A percentile compares a stretch with the other conserved stretches of the same genome.
Conservation (phyloP, 2,113 vertebrate genomes). For the Tyrannus savana region DNA sequence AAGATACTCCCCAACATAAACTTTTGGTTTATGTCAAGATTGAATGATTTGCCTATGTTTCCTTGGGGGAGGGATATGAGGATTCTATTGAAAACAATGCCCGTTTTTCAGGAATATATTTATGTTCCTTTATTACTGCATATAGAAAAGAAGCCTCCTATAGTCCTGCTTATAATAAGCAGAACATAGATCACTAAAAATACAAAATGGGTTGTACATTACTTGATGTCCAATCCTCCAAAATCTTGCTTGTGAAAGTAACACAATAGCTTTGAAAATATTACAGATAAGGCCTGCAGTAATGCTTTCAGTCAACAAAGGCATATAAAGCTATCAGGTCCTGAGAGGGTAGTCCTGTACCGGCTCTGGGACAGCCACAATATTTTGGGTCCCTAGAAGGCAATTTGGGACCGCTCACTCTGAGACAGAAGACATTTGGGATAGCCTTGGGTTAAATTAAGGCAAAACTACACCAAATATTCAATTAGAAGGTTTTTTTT, state of each 20-base stretch:
- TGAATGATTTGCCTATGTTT: background rate
- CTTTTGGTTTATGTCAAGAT: background rate
- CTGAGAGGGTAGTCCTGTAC: background rate
- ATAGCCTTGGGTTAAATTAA: background rate
- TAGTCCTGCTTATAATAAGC: background rate
- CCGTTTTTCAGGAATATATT: background rate
- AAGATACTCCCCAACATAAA: background rate
- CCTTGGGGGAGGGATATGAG: background rate
- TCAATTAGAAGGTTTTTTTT: background rate
- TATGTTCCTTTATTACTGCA: background rate
- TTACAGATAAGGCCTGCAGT: background rate
- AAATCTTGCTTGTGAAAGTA: background rate
- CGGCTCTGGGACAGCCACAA: background rate
- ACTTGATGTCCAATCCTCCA: background rate
- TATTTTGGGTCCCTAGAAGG: background rate
- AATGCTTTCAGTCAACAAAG: background rate
- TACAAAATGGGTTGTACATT: background rate
- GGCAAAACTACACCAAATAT: background rate
- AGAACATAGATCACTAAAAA: background rate
- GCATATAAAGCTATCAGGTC: background rate
- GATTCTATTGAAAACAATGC: background rate
- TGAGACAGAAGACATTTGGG: background rate
- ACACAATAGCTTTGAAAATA: background rate
- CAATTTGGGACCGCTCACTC: background rate
- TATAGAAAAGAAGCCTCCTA: background rate